phyloP scores from a whole-genome alignment of 2,888 invertebrate species.

The Parnassius glacialis region DNA sequence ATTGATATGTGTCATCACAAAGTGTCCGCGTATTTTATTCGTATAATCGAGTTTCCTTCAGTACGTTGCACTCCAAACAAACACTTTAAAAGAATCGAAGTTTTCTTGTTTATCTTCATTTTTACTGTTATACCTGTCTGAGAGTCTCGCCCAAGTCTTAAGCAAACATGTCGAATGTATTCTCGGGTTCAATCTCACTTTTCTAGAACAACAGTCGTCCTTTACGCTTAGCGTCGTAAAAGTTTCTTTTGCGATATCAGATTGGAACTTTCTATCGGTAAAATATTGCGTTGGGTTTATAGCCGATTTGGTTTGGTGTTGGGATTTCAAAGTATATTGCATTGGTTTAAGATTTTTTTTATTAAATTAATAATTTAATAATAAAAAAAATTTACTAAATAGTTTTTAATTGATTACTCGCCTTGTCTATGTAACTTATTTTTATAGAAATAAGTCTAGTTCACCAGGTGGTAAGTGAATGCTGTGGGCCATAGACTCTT shows the following conservation, averaged over 20 bases:
- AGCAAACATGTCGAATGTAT: slow-evolving; percentile 24
- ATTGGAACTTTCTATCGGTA: slow-evolving; percentile 17
- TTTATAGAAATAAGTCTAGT: too few relatives aligned
- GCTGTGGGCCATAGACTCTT: too few relatives aligned
- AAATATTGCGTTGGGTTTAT: slow-evolving; percentile 15
- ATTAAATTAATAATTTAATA: too few relatives aligned
- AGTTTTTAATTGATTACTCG: slow-evolving; percentile 1
- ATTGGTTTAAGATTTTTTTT: slow-evolving; percentile 19
- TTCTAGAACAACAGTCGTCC: slow-evolving; percentile 22
- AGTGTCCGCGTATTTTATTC: slow-evolving; percentile 12
- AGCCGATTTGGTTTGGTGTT: too few relatives aligned
- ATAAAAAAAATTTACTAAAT: too few relatives aligned
- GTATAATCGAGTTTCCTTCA: slow-evolving; percentile 2
- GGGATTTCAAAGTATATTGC: too few relatives aligned
- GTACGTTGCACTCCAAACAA: slow-evolving; percentile 18
- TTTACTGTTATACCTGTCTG: slow-evolving; percentile 26
- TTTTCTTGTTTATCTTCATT: slow-evolving; percentile 22
- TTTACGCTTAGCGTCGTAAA: slow-evolving; percentile 23
- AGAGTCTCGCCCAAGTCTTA: slow-evolving; percentile 19
- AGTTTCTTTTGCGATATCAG: slow-evolving; percentile 18
- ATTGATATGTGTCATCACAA: not conserved
- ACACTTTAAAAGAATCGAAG: slow-evolving; percentile 26
- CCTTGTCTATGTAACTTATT: too few relatives aligned
- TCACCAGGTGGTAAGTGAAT: too few relatives aligned
- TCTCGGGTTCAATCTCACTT: slow-evolving; percentile 25